These are phyloP conservation scores for Palaemon carinicauda DNA, from an alignment of 1,140 invertebrate genomes.

Conservation along the genomic window DNA sequence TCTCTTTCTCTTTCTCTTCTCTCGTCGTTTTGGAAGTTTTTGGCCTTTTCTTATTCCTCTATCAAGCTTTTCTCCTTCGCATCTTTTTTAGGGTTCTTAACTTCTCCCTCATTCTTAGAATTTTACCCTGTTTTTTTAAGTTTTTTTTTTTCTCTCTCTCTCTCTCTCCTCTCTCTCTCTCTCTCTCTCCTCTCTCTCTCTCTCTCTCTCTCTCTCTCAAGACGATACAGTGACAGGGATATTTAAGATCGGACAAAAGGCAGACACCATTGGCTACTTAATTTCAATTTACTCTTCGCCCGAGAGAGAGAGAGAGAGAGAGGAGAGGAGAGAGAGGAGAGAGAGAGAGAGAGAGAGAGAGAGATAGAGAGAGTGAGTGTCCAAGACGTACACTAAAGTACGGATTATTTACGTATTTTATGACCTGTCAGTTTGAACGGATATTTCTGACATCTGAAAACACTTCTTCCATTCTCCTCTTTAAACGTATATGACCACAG, in stretches of 20 bases:
- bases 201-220: not conserved
- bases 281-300: not conserved
- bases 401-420: no score
- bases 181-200: not conserved
- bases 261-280: no score
- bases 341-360: no score
- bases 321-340: not conserved
- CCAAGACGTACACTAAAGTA: no score
- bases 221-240: no score
- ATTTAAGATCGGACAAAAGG: no score
- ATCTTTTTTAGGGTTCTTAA: not conserved
- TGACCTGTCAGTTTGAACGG: no score
- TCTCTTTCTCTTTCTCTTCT: slow-evolving; percentile 2
- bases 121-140: no score
- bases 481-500: no score
- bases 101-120: not conserved
- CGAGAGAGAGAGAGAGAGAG: not conserved
- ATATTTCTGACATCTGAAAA: no score
- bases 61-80: not conserved
- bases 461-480: no score
- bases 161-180: not conserved
- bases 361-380: no score
- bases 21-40: not conserved
- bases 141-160: not conserved
- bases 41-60: not conserved